Evolutionary conservation across 2,113 vertebrate species (phyloP), one percentile per base, ranked within the genome.

Genomic region (Oryctolagus cuniculus): DNA sequence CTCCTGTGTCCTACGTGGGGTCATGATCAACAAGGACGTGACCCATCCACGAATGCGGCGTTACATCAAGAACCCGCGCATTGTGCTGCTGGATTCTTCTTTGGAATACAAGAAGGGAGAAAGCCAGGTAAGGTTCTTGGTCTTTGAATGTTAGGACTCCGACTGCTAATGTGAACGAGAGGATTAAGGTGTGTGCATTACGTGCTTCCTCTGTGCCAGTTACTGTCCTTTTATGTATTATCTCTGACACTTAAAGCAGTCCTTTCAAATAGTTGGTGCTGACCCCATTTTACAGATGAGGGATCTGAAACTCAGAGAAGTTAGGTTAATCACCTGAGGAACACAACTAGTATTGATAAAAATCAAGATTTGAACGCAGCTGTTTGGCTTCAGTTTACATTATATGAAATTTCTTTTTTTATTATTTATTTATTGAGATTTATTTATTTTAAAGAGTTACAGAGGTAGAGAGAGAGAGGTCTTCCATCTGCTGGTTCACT

Each of bases 61-160:
- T 9, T 96, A 98, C 0, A 99, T 99, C 95, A 99, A 98, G 96
- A 99, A 99, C 44, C 99, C 99, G 0, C 98, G 99, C 0, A 99
- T 99, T 0, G 93, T 99, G 80, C 98, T 99, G 24, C 97, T 99
- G 51, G 99, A 99, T 97, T 99, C 99, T 49, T 99, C 99, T 0
- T 97, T 99, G 78, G 99, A 99, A 96, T 99, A 99, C 98, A 99
- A 99, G 98, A 99, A 99, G 95, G 99, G 99, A 29, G 99, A 99
- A 98, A 99, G 99, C 97, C 99, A 99, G 99, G 99, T 99, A 94
- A 51, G 69, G 25, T 5, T 58, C 8, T 21, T 34, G 8, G 6
- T 44, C 34, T 9, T 64, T 58, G 55, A 31, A 84, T 66, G 11
- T 51, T 44, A 10, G 27, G 17, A 13, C 51, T 4, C 5, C 29